Percentiles rank a stretch among this genome's conserved stretches.
Conservation (phyloP, 2,888 invertebrate genomes). For the Phorcus lineatus region DNA sequence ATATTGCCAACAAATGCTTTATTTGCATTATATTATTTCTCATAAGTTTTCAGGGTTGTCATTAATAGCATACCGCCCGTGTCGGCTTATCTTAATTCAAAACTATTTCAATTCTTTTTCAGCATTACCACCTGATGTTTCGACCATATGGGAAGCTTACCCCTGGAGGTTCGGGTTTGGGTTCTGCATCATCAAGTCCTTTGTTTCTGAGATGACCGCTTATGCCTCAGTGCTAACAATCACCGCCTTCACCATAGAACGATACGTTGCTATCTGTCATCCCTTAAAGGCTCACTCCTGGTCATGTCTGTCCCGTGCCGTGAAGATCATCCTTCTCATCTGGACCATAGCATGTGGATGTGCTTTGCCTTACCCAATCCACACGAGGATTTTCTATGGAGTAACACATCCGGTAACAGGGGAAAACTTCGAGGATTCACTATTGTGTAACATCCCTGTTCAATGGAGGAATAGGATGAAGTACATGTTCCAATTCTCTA, state of each 20-base stretch:
- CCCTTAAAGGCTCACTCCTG: conserved; percentile 89
- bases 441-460: conserved; percentile 67
- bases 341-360: conserved; percentile 86
- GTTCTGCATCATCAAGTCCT: conserved; percentile 76
- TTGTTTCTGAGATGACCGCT: conserved; percentile 81
- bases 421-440: conserved; percentile 57
- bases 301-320: conserved; percentile 88
- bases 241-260: conserved; percentile 92
- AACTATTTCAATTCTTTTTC: conserved; percentile 37
- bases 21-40: too few species aligned
- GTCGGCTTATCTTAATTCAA: too few species aligned
- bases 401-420: conserved; percentile 51
- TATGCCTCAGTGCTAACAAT: conserved; percentile 94
- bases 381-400: conserved; percentile 64
- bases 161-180: conserved; percentile 75
- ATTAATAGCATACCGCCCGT: too few species aligned
- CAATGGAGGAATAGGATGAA: conserved; percentile 59
- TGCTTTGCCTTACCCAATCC: conserved; percentile 78
- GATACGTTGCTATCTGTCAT: conserved; percentile 92
- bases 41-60: too few species aligned
- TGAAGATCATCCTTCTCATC: conserved; percentile 85
- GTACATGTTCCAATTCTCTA: conserved; percentile 85
- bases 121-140: conserved; percentile 77
- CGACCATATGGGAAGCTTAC: conserved; percentile 77
- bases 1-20: too few species aligned